These are phyloP conservation scores for Telmatochromis sp. DNA, from an alignment of 2,113 vertebrate species.

Conservation along the genomic window DNA sequence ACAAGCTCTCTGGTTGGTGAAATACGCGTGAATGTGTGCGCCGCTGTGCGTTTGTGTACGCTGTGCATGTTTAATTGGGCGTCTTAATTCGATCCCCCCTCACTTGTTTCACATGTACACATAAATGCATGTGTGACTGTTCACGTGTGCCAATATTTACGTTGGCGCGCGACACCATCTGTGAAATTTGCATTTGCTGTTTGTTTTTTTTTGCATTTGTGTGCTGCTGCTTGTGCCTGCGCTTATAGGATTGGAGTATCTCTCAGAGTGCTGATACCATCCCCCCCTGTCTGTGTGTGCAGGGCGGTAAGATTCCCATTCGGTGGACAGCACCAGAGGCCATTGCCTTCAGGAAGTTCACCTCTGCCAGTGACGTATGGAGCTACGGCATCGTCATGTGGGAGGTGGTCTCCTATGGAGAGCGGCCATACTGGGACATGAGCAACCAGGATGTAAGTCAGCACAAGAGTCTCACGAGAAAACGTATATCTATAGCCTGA, in stretches of 20 bases:
- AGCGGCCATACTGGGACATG: conserved; percentile 79
- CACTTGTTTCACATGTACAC: conserved; percentile 10
- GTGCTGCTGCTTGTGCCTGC: background rate
- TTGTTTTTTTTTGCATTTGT: background rate
- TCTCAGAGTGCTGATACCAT: background rate
- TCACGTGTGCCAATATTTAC: conserved; percentile 23
- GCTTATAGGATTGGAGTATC: background rate
- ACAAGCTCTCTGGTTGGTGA: conserved; percentile 88
- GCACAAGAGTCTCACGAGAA: background rate
- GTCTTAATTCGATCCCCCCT: conserved; percentile 3
- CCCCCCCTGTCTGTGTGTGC: background rate
- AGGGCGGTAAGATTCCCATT: conserved; percentile 79
- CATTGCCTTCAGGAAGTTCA: conserved; percentile 78
- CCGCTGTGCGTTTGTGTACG: background rate
- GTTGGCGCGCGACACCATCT: background rate
- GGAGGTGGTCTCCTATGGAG: conserved; percentile 79
- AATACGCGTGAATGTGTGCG: background rate
- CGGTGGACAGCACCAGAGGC: conserved; percentile 77
- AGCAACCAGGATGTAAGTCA: conserved; percentile 76
- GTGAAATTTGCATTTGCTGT: conserved; percentile 13
- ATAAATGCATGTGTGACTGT: background rate
- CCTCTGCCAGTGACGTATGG: conserved; percentile 75
- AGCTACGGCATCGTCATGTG: conserved; percentile 80
- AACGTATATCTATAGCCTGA: background rate
- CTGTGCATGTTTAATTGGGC: conserved; percentile 15